Evolutionary conservation across 2,797 vertebrate species (phyloP).

Genomic region (Cuniculus paca): DNA sequence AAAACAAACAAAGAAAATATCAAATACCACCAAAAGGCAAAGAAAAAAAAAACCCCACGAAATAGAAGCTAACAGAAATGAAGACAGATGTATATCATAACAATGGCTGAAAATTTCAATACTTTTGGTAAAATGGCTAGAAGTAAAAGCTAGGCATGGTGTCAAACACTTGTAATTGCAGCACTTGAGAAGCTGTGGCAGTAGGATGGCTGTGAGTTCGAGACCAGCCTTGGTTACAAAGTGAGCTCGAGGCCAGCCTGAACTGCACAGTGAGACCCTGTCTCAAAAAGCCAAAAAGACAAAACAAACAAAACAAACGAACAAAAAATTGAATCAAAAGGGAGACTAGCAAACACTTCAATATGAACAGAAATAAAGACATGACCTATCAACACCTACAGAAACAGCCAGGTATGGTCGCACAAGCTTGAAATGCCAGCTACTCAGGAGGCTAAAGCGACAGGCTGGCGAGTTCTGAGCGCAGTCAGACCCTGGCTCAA

Average conservation of each 20-base stretch:
- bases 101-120: not conserved
- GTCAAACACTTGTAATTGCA: too few species aligned
- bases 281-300: too few species aligned
- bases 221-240: too few species aligned
- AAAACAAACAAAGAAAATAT: too few species aligned
- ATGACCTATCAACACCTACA: not conserved
- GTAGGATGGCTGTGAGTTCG: too few species aligned
- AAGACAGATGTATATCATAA: not conserved
- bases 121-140: not conserved
- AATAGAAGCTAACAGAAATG: not conserved
- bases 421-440: not conserved
- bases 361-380: not conserved
- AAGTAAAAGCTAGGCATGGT: not conserved
- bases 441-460: not conserved
- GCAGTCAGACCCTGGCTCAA: not conserved
- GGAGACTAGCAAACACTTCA: not conserved
- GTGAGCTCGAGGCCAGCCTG: too few species aligned
- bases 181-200: too few species aligned
- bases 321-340: not conserved
- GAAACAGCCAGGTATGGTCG: not conserved
- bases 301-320: too few species aligned
- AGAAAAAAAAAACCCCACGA: not conserved
- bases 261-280: too few species aligned
- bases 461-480: not conserved
- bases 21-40: too few species aligned